Evolutionary conservation across 2,113 vertebrate genomes (phyloP).

Genomic region (Prolemur simus): DNA sequence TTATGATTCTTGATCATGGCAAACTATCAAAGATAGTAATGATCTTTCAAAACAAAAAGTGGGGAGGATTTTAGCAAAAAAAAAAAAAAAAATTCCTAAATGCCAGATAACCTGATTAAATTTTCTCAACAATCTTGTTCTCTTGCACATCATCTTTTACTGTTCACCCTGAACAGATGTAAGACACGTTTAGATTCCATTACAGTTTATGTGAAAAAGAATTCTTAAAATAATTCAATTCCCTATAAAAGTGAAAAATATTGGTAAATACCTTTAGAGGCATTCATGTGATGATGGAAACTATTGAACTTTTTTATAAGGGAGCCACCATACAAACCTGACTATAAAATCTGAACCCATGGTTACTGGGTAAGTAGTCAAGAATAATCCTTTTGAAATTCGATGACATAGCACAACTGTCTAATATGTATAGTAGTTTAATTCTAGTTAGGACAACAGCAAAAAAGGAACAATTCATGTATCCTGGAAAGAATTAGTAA

Average conservation of each 20-base stretch:
- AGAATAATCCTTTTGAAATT: background rate
- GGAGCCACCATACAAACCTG: background rate
- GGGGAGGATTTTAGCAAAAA: background rate
- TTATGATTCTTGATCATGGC: background rate
- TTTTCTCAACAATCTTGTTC: background rate
- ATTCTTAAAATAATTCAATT: conserved; percentile 34
- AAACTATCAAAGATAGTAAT: background rate
- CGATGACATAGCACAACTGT: background rate
- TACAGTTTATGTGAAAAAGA: background rate
- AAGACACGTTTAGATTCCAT: background rate
- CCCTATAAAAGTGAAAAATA: background rate
- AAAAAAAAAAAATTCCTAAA: background rate
- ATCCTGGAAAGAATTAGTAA: background rate
- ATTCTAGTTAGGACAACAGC: background rate
- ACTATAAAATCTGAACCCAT: background rate
- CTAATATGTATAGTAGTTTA: background rate
- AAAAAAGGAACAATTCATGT: background rate
- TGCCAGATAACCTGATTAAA: background rate
- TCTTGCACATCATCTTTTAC: background rate
- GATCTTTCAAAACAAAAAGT: background rate
- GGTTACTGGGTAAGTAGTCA: background rate
- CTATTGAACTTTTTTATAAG: background rate
- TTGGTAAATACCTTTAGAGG: background rate
- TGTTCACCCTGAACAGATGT: background rate
- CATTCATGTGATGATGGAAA: background rate